Evolutionary conservation across 1,140 invertebrate species (phyloP).

Genomic region (Leptopilina clavipes): DNA sequence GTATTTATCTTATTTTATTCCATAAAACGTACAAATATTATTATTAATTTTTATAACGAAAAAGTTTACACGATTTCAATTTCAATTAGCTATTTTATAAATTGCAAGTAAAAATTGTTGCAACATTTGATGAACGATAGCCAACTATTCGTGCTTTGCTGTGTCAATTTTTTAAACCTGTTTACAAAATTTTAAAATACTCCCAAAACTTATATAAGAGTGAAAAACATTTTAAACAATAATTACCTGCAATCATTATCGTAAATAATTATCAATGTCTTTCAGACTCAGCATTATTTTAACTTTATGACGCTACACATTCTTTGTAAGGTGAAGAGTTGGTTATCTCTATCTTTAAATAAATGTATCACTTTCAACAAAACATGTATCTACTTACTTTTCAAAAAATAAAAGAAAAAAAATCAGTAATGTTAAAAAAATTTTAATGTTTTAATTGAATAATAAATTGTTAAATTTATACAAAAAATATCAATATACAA

Average conservation of each 20-base stretch:
- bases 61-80: no score
- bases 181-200: background rate
- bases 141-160: background rate
- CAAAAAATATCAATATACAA: no score
- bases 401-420: no score
- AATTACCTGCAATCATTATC: background rate
- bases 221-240: background rate
- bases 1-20: background rate
- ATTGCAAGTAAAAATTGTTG: no score
- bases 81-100: background rate
- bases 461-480: no score
- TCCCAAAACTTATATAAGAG: conserved; percentile 2
- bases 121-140: no score
- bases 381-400: no score
- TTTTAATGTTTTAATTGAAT: no score
- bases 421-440: no score
- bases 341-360: background rate
- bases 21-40: no score
- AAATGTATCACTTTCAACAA: no score
- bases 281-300: conserved; percentile 13
- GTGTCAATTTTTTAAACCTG: background rate
- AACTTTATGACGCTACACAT: background rate
- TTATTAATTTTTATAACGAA: no score
- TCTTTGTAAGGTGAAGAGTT: background rate
- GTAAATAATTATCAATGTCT: background rate